Percentiles rank a stretch among this genome's conserved stretches.
Conservation (phyloP, 2,113 vertebrate species). For the Nasalis larvatus region DNA sequence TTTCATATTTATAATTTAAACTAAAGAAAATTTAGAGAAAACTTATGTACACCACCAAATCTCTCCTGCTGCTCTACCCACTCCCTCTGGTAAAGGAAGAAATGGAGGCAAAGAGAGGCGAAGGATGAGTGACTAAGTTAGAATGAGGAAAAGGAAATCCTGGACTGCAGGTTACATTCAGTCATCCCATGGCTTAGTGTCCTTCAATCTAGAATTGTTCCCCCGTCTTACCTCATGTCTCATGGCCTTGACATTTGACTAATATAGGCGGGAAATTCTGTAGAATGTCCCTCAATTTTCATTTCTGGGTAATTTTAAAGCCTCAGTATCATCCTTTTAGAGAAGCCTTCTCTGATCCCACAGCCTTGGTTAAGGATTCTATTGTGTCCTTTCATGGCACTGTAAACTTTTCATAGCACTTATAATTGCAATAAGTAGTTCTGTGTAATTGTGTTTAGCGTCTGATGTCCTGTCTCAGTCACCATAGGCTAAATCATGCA, state of each 20-base stretch:
- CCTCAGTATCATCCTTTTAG: background rate
- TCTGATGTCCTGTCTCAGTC: background rate
- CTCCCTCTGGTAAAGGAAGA: background rate
- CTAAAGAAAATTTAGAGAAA: background rate
- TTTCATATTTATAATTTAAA: background rate
- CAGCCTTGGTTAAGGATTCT: background rate
- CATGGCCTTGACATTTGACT: background rate
- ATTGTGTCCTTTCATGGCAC: background rate
- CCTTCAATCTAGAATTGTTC: background rate
- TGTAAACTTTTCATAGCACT: background rate
- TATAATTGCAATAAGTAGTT: background rate
- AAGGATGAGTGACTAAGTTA: background rate
- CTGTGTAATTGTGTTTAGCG: background rate
- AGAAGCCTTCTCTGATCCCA: background rate
- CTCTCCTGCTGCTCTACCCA: background rate
- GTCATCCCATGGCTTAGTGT: background rate
- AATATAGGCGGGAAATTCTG: background rate
- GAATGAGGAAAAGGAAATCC: background rate
- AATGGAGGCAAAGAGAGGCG: background rate
- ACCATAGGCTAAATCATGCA: background rate
- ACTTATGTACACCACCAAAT: background rate
- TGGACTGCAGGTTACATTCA: background rate
- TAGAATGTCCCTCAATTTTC: background rate
- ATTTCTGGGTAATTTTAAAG: background rate
- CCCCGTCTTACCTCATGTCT: background rate